A percentile compares a stretch with the other conserved stretches of the same genome.
phyloP scores from a whole-genome alignment of 1,140 invertebrate genomes.

The Drosophila ercepeae region DNA sequence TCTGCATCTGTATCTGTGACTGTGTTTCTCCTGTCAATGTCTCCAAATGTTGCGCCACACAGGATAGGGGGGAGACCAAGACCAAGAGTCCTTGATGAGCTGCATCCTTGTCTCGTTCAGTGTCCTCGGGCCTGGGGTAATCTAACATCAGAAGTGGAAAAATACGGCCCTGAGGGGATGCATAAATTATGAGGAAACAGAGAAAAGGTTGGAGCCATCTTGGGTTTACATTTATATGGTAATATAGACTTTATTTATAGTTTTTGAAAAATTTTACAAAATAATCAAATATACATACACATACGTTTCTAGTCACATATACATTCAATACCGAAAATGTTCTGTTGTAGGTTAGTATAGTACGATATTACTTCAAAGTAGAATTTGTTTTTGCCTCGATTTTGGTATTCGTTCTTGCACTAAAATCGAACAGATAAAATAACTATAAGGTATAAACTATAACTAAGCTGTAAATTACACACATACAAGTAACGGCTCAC shows the following conservation, averaged over 20 bases:
- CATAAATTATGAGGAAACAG: slow-evolving; percentile 45
- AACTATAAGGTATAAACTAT: slow-evolving; percentile 43
- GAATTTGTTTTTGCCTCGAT: slow-evolving; percentile 27
- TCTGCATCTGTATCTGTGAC: slow-evolving; percentile 17
- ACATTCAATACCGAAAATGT: slow-evolving; percentile 79
- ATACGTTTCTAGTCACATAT: slow-evolving; percentile 81
- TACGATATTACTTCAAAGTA: slow-evolving; percentile 54
- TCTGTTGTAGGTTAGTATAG: slow-evolving; percentile 58
- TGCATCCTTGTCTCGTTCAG: slow-evolving; percentile 10
- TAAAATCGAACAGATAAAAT: slow-evolving; percentile 41
- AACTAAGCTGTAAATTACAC: slow-evolving; percentile 72
- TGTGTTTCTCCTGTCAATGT: slow-evolving; percentile 24
- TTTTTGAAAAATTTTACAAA: slow-evolving; percentile 83
- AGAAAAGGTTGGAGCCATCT: slow-evolving; percentile 30
- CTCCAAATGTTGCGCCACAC: slow-evolving; percentile 1
- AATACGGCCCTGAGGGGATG: slow-evolving; percentile 12
- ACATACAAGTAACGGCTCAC: slow-evolving; percentile 61
- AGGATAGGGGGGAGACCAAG: background rate
- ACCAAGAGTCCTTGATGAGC: slow-evolving; percentile 31
- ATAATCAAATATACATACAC: slow-evolving; percentile 82
- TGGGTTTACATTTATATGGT: slow-evolving; percentile 75
- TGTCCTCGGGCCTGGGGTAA: slow-evolving; percentile 17
- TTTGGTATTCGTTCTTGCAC: slow-evolving; percentile 36
- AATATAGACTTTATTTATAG: slow-evolving; percentile 83
- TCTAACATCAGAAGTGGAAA: slow-evolving; percentile 26